phyloP scores from a whole-genome alignment of 2,888 invertebrate species.

The Erebia epiphron region DNA sequence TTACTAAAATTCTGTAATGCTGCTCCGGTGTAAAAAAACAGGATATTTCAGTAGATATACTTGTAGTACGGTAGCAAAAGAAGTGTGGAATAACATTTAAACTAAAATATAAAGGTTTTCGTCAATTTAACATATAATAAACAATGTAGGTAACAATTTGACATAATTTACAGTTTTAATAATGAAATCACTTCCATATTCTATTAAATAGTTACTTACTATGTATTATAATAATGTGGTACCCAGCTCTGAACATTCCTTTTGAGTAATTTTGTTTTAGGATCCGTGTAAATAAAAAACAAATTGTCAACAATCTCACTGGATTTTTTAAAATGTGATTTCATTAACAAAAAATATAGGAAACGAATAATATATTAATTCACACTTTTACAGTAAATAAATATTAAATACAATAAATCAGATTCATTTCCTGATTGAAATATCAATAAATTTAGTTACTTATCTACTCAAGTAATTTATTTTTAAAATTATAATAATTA shows the following conservation, averaged over 20 bases:
- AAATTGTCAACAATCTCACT: constrained; percentile 3
- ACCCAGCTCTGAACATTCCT: not conserved
- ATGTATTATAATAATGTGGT: no score
- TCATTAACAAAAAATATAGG: constrained; percentile 8
- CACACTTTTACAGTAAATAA: constrained; percentile 15
- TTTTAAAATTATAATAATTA: not conserved
- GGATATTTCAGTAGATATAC: no score
- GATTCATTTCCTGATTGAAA: constrained; percentile 30
- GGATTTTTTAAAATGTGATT: constrained; percentile 21
- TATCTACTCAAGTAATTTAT: constrained; percentile 16
- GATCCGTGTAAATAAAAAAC: not conserved
- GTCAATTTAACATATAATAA: constrained; percentile 28
- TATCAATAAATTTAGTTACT: constrained; percentile 9
- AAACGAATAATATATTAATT: constrained; percentile 20
- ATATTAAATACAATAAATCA: constrained; percentile 29
- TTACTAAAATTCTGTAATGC: no score
- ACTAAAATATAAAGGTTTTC: constrained; percentile 23
- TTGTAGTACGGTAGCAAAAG: constrained; percentile 1
- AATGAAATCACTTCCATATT: constrained; percentile 12
- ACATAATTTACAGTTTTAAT: constrained; percentile 8
- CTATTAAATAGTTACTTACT: not conserved
- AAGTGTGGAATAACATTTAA: constrained; percentile 25
- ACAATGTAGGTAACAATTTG: constrained; percentile 34
- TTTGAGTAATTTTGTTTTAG: not conserved
- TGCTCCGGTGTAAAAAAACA: no score